Evolutionary conservation across 2,797 vertebrate genomes (phyloP), one percentile per base, ranked within the genome.

Genomic region (Myotis daubentonii): DNA sequence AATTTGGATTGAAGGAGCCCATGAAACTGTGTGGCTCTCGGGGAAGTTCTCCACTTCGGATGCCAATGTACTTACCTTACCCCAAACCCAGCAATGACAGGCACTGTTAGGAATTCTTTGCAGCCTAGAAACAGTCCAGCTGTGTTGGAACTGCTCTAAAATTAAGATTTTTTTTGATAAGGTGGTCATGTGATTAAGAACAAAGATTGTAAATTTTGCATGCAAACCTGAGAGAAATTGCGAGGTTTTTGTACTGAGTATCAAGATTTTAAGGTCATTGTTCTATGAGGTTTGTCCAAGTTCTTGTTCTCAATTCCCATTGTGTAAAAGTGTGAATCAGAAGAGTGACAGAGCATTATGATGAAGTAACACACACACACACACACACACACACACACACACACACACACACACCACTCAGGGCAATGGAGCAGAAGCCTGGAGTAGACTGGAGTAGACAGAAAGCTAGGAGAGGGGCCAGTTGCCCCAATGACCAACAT

Each of bases 101-200:
- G 16, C 74, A 62, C 41, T 78, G 25, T 79, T 74, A 82, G 53
- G 75, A 91, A 91, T 89, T 72, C 51, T 65, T 71, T 55, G 16
- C 20, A 74, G 55, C 33, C 65, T 72, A 47, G 65, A 93, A 72
- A 89, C 33, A 83, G 51, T 36, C n/a, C 93, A 92, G 88, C 78
- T 94, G 86, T 83, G 33, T 60, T 92, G 70, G 53, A 70, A 47
- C 6, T 85, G 66, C 49, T 95, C 55, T 86, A 44, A 84, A 87
- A 87, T 80, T 76, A 65, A 89, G 91, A 80, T 94, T 95, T 88
- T 60, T 60, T 62, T 94, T 70, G 91, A 94, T 87, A 91, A 79
- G 1, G 30, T 68, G 8, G 28, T 72, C 85, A 78, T 38, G 75
- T 89, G 55, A 55, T 53, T 80, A 33, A 79, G 76, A 87, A 75